Conservation (phyloP, 1,140 invertebrate species). For the Mylabris phalerata region DNA sequence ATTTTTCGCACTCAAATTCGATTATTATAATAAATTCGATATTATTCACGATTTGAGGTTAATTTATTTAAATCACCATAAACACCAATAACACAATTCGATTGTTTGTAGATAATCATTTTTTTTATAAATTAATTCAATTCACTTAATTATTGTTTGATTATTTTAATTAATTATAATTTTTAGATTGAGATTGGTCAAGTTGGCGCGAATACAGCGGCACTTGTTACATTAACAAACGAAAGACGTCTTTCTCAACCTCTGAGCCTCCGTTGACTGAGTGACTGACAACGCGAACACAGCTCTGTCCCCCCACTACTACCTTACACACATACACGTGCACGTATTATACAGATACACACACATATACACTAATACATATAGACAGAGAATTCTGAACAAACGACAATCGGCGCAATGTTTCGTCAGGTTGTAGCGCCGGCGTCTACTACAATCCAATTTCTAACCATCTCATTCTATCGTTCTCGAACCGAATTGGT, state of each 20-base stretch:
- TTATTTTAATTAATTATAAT: background rate
- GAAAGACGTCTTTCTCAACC: slow-evolving; percentile 30
- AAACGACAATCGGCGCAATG: slow-evolving; percentile 36
- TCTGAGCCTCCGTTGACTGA: slow-evolving; percentile 41
- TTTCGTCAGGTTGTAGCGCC: slow-evolving; percentile 39
- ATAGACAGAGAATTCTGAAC: background rate
- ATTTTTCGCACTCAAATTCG: too few species aligned
- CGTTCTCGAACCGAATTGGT: too few species aligned
- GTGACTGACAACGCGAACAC: slow-evolving; percentile 39
- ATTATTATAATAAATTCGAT: too few species aligned
- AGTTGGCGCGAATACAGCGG: slow-evolving; percentile 9
- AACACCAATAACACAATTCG: background rate
- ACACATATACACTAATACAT: too few species aligned
- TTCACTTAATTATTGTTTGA: background rate
- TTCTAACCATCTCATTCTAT: too few species aligned
- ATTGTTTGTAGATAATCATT: background rate
- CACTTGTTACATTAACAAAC: slow-evolving; percentile 15
- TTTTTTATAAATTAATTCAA: background rate
- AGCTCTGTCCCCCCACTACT: slow-evolving; percentile 37
- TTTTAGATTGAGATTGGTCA: background rate
- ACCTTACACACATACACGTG: slow-evolving; percentile 2
- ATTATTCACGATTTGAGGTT: too few species aligned
- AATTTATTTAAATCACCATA: too few species aligned
- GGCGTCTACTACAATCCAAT: slow-evolving; percentile 20
- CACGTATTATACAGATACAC: too few species aligned